Base-by-base conservation (phyloP, 1,140 invertebrate species). In the Druon quercuslanigerum region DNA sequence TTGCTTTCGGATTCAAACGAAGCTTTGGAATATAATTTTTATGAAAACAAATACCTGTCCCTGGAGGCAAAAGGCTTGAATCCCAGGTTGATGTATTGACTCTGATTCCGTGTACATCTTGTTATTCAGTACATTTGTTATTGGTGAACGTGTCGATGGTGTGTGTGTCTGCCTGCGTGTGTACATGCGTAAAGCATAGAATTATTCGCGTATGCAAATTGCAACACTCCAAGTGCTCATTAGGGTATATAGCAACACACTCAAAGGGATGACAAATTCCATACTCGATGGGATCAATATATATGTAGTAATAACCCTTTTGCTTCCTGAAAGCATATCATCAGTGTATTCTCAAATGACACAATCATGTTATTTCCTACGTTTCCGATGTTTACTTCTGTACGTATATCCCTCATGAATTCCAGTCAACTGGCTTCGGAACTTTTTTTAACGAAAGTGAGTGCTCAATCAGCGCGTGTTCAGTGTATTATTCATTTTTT, bases 201-300 rank as follows among this genome's bases (percentile, higher is more conserved):
- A 40, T 66, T 40, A 46, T 25, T 40, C 40, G 60, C 60, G 25
- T 66, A 66, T 66, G 60, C 60, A 66, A 66, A 66, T 66, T 46
- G 60, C 60, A 25, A 66, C 60, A 66, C 60, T 66, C 25, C 60
- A 66, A 66, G 60, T 66, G 60, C 60, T 66, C 60, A 66, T 66
- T 66, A 66, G 60, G 25, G 14, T 66, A 66, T 66, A 66, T 66
- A 66, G 60, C 60, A 66, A 66, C 33, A 66, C 60, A 33, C 60
- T 66, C 60, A 66, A 66, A 66, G 60, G 60, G 33, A 66, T 33
- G 60, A 72, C 71, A 72, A 51, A 72, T 72, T 51, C 71, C 71
- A 72, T n/a, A 51, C n/a, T 51, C 20, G 19, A 72, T 72, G 46
- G 50, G 71, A 51, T 72, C 50, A 51, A 51, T 50, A 72, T 51